Evolutionary conservation across 2,113 vertebrate genomes (phyloP), one percentile per base, ranked within the genome.

Genomic region (Accipiter virgatus): DNA sequence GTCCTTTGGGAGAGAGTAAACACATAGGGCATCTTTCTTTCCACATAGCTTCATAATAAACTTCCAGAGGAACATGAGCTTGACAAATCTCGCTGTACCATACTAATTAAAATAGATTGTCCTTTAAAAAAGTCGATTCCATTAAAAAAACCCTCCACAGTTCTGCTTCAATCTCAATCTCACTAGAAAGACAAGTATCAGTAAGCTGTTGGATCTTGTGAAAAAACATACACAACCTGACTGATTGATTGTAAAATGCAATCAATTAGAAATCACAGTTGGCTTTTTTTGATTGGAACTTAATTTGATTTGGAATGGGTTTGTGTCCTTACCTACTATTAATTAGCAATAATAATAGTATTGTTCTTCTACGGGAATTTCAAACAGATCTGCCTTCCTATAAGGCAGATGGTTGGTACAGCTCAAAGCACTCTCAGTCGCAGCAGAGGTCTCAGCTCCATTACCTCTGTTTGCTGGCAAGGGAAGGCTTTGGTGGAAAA

Each of bases 321-420:
- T 91, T 95, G 55, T 81, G 66, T 82, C 83, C 66, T 81, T 93
- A 53, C 25, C 66, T 85, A 31, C 84, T 89, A 72, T 93, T 87
- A 95, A 95, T 92, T 93, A 95, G 53, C 53, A 87, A 40, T 81
- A 93, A 86, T 88, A 81, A 78, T 53, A 66, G 71, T 61, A 66
- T 92, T 96, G 70, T 61, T 93, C 48, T 93, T 95, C 81, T 68
- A 23, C 3, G 14, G 89, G 91, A 97, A 94, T 97, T 91, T 95
- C 63, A 96, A 81, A 88, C 52, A 91, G 74, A 91, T 86, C 70
- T 95, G 68, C 73, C 59, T 82, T 86, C 61, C 29, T 81, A 2
- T 53, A 71, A 81, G 71, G 66, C 92, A 94, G 87, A 85, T 78
- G 88, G 65, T 50, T 56, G 62, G 75, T 61, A 53, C 45, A 80